Conservation (phyloP, 1,140 invertebrate species). For the Plodia interpunctella region DNA sequence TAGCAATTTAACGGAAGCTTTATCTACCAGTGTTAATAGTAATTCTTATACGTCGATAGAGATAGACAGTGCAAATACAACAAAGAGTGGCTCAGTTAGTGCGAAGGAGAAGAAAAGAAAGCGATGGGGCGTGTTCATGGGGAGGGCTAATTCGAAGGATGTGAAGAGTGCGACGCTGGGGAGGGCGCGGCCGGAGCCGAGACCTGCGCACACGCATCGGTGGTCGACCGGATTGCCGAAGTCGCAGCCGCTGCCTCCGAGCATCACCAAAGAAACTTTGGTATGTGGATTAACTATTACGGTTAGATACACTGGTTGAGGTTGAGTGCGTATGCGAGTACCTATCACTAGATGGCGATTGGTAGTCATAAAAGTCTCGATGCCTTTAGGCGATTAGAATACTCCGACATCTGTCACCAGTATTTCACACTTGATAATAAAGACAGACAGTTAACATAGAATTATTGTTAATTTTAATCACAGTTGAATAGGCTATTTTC, state of each 20-base stretch:
- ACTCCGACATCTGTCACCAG: too few species aligned
- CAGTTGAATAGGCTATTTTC: too few species aligned
- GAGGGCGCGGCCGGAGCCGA: slow-evolving; percentile 74
- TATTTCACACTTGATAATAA: too few species aligned
- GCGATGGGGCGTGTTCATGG: slow-evolving; percentile 81
- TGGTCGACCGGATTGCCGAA: slow-evolving; percentile 83
- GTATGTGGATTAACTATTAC: slow-evolving; percentile 59
- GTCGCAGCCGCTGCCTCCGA: slow-evolving; percentile 82
- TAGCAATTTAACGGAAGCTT: slow-evolving; percentile 27
- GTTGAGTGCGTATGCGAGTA: too few species aligned
- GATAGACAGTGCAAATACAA: slow-evolving; percentile 22
- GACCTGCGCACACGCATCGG: slow-evolving; percentile 72
- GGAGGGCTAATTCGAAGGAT: slow-evolving; percentile 76
- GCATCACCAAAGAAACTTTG: slow-evolving; percentile 86
- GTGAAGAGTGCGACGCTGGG: slow-evolving; percentile 82
- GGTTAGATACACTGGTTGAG: too few species aligned
- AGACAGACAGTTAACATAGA: too few species aligned
- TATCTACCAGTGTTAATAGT: too few species aligned
- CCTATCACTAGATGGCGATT: too few species aligned
- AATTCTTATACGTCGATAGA: slow-evolving; percentile 20
- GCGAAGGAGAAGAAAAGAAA: slow-evolving; percentile 79
- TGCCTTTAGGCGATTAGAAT: too few species aligned
- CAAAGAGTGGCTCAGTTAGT: slow-evolving; percentile 38
- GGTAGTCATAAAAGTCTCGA: too few species aligned
- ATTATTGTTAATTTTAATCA: too few species aligned